Base-by-base conservation (phyloP, 2,888 invertebrate genomes). In the Eucriotettix oculatus region DNA sequence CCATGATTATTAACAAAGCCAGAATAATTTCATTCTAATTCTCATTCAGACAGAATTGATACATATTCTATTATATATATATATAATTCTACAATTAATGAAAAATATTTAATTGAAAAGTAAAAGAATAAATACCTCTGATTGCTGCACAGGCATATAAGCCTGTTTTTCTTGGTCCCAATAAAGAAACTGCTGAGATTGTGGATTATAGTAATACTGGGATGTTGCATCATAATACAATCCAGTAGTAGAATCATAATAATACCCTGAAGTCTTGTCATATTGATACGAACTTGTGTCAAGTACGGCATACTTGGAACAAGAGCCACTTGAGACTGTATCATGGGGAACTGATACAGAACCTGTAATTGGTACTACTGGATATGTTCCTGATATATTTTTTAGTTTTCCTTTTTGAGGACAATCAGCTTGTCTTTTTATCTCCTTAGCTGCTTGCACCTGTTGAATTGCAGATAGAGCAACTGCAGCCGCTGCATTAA, bases 171-270 rank as follows among this genome's bases (percentile, higher is more conserved):
- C 79, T 1, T 84, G 81, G 75, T 97, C 95, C 95, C 96, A 99
- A 71, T 96, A 98, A 70, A 97, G 81, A 74, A 95, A 99, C 70
- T 92, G 87, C 66, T 87, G 88, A 0, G 86, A 87, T 66, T 88
- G 86, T 67, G 90, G 86, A 73, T 98, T 97, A 76, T 89, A 99
- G 74, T 96, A 99, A 74, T 99, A 99, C 70, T 89, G 93, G 3
- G 96, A 91, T 67, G 85, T 90, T 0, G 94, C 86, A 77, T 99
- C 99, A 72, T 97, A 99, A 74, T 98, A 99, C 16, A 98, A 79
- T 0, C 92, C 91, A 1, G 98, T 96, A 1, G 80, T 77, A 0
- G 92, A 85, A 73, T 99, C 98, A 71, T 94, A 97, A 71, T 97
- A 97, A 72, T 94, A 98, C 0, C 98, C 97, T 7, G 95, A 95